Base-by-base conservation (phyloP, 2,888 invertebrate species). In the Tolmerus cingulatus region DNA sequence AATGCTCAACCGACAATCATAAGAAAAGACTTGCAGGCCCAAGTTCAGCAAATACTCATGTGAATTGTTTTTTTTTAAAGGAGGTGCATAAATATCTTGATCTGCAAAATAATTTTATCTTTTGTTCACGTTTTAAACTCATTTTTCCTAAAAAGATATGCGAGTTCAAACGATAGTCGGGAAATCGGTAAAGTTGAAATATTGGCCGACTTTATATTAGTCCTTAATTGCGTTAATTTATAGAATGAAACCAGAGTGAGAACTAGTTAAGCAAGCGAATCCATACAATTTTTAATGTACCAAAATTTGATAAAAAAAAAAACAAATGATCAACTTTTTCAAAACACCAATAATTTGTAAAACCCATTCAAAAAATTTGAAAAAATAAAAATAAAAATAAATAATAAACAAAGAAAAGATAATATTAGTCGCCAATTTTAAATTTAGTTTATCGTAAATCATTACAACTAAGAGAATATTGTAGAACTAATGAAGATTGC, bases 401-500 rank as follows among this genome's bases (percentile, higher is more conserved):
- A n/a, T 74, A 85, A 85, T 85, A 34, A 40, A 85, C n/a, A 19
- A 19, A 74, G 19, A 40, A 43, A 74, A 74, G 43, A 30, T 55
- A 12, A 84, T 46, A 85, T 23, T 27, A 43, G 57, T 82, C 79
- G 82, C 82, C 55, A 82, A 82, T 57, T 57, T 74, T 40, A 43
- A 74, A 85, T 74, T 23, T 43, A 37, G 14, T 30, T 34, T 16
- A 85, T 74, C 19, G 9, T 14, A 74, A 85, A 19, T 14, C 34
- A 76, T 74, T 46, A 76, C 40, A 51, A 51, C 7, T 51, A 86
- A 77, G 43, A 77, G 51, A 7, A 74, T 55, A 23, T n/a, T 14
- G 5, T 74, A 30, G 16, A 57, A 14, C 57, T 43, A n/a, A 55
- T 30, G 27, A 27, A 81, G n/a, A 14, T 34, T 23, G 16, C 30